These are phyloP conservation scores for Pedionomus torquatus DNA, from an alignment of 2,113 vertebrate species.

Conservation along the genomic window DNA sequence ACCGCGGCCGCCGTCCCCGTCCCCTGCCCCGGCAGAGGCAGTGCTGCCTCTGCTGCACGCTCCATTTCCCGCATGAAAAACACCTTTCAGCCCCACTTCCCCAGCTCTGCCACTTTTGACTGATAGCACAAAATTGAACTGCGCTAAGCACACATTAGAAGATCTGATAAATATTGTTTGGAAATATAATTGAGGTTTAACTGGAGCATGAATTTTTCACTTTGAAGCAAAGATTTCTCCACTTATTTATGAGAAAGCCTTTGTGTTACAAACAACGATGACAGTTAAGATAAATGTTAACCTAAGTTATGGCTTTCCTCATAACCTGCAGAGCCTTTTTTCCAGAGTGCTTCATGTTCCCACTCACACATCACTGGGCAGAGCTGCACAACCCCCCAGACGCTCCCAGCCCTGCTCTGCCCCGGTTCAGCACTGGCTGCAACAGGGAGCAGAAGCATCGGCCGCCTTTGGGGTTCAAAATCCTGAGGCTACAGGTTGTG, in stretches of 20 bases:
- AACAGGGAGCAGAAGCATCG: not conserved
- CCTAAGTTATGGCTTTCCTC: not conserved
- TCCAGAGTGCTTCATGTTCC: not conserved
- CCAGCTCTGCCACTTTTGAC: slow-evolving; percentile 56
- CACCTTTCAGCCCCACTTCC: not conserved
- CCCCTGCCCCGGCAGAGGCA: not conserved
- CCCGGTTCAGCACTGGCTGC: not conserved
- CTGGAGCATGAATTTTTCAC: slow-evolving; percentile 9
- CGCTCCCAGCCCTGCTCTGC: not conserved
- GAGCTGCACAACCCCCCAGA: not conserved
- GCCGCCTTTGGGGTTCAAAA: not conserved
- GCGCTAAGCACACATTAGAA: slow-evolving; percentile 53
- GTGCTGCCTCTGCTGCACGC: not conserved
- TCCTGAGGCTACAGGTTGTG: accelerated
- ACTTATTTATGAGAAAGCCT: slow-evolving; percentile 59
- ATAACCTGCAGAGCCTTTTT: not conserved
- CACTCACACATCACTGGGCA: not conserved
- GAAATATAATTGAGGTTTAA: slow-evolving; percentile 64
- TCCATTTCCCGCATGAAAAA: slow-evolving; percentile 23
- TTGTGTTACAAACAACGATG: slow-evolving; percentile 39
- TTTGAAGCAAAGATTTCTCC: slow-evolving; percentile 43
- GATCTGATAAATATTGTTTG: slow-evolving; percentile 68
- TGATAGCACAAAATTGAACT: slow-evolving; percentile 76
- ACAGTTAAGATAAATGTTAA: slow-evolving; percentile 59
- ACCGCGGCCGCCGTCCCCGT: not conserved